phyloP scores from a whole-genome alignment of 2,797 vertebrate species.

The Rhinoraja longicauda region DNA sequence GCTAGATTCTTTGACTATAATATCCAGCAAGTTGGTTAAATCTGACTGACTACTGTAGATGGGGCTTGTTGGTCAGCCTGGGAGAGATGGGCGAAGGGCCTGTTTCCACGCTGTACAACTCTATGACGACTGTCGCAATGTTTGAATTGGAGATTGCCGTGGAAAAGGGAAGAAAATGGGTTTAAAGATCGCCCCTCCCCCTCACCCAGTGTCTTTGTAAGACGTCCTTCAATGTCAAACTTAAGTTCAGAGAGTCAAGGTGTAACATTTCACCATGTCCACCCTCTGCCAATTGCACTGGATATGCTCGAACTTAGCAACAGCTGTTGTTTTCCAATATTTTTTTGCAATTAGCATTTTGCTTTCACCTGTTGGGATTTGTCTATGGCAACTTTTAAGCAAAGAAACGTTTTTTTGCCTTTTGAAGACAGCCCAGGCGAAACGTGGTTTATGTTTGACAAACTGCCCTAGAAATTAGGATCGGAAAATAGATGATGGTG shows the following conservation, averaged over 20 bases:
- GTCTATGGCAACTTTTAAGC: background rate
- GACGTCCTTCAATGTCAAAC: constrained; percentile 28
- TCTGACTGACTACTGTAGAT: too few species aligned
- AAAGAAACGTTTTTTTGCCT: background rate
- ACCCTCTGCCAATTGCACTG: constrained; percentile 27
- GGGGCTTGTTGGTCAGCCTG: too few species aligned
- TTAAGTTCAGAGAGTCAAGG: constrained; percentile 19
- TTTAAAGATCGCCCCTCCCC: too few species aligned
- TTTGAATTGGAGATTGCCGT: too few species aligned
- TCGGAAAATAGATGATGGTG: background rate
- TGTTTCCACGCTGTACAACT: too few species aligned
- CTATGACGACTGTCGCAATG: too few species aligned
- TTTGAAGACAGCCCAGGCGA: background rate
- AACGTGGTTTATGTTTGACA: background rate
- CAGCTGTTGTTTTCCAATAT: constrained; percentile 35
- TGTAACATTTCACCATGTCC: constrained; percentile 19
- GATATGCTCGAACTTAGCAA: background rate
- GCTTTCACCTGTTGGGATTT: constrained; percentile 17
- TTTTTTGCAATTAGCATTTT: constrained; percentile 16
- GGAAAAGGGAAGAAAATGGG: background rate
- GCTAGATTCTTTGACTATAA: too few species aligned
- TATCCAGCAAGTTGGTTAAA: too few species aligned
- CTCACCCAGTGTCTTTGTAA: background rate
- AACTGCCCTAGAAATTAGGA: background rate
- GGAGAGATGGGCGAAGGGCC: too few species aligned